phyloP scores from a whole-genome alignment of 2,888 invertebrate species.

The Temnothorax unifasciatus region DNA sequence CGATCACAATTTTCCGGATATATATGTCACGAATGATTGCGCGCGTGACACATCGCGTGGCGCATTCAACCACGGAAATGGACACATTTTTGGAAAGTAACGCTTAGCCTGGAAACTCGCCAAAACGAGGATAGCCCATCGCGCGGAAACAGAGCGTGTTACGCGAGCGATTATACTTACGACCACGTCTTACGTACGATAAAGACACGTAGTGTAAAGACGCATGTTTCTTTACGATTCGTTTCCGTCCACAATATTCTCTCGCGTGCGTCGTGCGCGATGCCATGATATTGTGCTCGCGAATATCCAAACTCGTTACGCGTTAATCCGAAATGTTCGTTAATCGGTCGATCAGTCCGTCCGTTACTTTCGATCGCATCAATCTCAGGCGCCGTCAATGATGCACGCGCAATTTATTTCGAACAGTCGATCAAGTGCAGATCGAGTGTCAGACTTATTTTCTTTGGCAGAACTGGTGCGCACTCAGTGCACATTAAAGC shows the following conservation, averaged over 20 bases:
- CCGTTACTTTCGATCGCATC: no score
- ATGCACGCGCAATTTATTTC: no score
- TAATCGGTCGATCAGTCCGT: no score
- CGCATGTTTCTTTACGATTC: neutral
- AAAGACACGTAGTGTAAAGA: neutral
- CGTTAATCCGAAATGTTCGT: no score
- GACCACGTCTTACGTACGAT: neutral
- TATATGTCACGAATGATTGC: neutral
- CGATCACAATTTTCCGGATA: constrained; percentile 10
- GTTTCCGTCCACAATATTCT: neutral
- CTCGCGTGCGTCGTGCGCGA: no score
- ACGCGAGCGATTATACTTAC: neutral
- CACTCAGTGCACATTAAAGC: no score
- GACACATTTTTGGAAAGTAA: constrained; percentile 65
- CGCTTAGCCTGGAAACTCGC: constrained; percentile 67
- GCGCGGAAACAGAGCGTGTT: constrained; percentile 60
- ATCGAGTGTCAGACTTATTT: no score
- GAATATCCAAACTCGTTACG: no score
- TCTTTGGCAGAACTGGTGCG: no score
- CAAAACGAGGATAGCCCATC: constrained; percentile 44
- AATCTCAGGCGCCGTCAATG: no score
- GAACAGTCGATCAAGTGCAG: no score
- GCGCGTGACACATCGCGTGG: constrained; percentile 13
- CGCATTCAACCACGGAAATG: constrained; percentile 29
- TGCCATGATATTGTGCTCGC: no score